Conservation (phyloP, 2,113 vertebrate genomes). For the Etheostoma cragini region DNA sequence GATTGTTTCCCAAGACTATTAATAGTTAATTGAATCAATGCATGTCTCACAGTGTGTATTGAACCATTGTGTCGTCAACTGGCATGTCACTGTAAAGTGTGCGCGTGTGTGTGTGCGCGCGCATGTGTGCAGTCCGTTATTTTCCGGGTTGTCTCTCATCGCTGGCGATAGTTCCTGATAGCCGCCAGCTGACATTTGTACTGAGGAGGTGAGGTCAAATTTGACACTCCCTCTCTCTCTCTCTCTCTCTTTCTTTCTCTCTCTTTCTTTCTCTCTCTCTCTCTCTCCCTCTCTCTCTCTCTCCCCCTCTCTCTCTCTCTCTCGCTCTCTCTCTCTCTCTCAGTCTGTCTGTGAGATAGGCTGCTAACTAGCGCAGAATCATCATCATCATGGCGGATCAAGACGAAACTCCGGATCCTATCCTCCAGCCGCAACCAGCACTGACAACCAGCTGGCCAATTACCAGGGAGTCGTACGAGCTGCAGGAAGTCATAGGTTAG, state of each 20-base stretch:
- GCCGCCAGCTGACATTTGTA: slow-evolving; percentile 73
- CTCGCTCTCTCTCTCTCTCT: slow-evolving; percentile 17
- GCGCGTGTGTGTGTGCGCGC: not conserved
- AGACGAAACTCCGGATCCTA: slow-evolving; percentile 87
- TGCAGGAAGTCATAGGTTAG: slow-evolving; percentile 99
- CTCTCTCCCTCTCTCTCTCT: not conserved
- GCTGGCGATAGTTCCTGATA: slow-evolving; percentile 67
- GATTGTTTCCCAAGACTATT: not conserved
- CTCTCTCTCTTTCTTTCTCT: slow-evolving; percentile 48
- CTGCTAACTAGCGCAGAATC: slow-evolving; percentile 74
- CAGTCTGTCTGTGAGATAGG: slow-evolving; percentile 77
- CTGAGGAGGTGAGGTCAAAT: slow-evolving; percentile 72
- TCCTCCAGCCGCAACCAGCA: slow-evolving; percentile 85
- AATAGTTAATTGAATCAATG: not conserved
- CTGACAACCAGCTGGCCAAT: slow-evolving; percentile 91
- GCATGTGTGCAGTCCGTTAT: slow-evolving; percentile 63
- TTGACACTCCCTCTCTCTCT: slow-evolving; percentile 33
- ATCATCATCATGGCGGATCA: slow-evolving; percentile 94
- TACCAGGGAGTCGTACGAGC: slow-evolving; percentile 95
- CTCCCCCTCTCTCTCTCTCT: slow-evolving; percentile 23
- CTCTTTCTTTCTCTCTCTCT: not conserved
- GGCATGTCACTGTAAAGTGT: not conserved
- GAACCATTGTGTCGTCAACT: not conserved
- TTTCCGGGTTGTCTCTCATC: slow-evolving; percentile 81
- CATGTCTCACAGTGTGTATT: slow-evolving; percentile 17